Evolutionary conservation across 1,140 invertebrate genomes (phyloP).

Genomic region (Belonocnema kinseyi): DNA sequence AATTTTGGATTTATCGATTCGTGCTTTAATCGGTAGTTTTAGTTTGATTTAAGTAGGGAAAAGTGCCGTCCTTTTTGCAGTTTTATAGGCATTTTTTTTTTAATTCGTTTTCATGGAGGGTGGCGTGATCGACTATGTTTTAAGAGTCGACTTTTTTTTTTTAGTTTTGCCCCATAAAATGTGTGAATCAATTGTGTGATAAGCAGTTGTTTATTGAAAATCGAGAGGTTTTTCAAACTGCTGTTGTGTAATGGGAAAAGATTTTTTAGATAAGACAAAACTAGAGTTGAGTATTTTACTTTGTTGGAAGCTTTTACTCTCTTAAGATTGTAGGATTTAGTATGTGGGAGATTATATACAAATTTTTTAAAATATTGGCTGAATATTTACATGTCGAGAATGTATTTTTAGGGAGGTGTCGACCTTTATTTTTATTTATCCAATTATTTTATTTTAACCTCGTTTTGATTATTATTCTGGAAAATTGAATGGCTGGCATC

Average conservation of each 20-base stretch:
- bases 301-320: too few relatives aligned
- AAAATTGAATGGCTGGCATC: too few relatives aligned
- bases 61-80: neutral
- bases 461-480: too few relatives aligned
- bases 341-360: too few relatives aligned
- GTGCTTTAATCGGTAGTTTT: neutral
- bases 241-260: constrained; percentile 3
- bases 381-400: too few relatives aligned
- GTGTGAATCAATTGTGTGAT: constrained; percentile 2
- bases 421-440: too few relatives aligned
- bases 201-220: neutral
- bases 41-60: neutral
- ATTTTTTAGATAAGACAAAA: neutral
- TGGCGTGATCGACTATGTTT: neutral
- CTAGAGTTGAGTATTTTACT: too few relatives aligned
- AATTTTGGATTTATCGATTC: neutral
- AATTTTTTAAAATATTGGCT: too few relatives aligned
- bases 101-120: neutral
- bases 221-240: neutral
- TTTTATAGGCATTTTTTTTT: neutral
- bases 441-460: too few relatives aligned
- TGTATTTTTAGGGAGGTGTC: too few relatives aligned
- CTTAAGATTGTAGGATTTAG: too few relatives aligned
- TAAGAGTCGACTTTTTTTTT: neutral
- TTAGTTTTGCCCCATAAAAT: neutral